Percentiles rank a stretch among this genome's conserved stretches.
Evolutionary conservation across 1,140 invertebrate genomes (phyloP).

Genomic region (Macrobrachium rosenbergii): DNA sequence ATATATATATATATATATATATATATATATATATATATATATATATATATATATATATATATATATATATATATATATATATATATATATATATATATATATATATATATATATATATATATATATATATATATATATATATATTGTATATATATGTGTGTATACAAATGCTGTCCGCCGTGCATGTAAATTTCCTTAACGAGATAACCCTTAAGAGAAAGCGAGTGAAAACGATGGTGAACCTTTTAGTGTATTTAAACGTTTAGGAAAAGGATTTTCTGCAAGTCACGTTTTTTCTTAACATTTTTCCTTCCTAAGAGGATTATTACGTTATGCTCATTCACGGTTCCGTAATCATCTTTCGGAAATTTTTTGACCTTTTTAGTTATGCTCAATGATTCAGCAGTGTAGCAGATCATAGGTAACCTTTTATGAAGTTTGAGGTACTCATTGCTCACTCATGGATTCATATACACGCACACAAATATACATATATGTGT

Average conservation of each 20-base stretch:
- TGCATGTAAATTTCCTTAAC: neutral
- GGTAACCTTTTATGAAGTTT: too few species aligned
- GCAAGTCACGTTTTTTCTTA: too few species aligned
- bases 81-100: neutral
- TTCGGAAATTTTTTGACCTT: too few species aligned
- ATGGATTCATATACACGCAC: neutral
- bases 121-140: neutral
- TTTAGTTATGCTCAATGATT: too few species aligned
- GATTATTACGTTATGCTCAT: too few species aligned
- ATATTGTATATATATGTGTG: neutral
- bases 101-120: neutral
- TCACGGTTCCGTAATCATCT: too few species aligned
- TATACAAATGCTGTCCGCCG: neutral
- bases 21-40: neutral
- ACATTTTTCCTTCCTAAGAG: too few species aligned
- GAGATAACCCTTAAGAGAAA: neutral
- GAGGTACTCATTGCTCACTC: too few species aligned
- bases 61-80: neutral
- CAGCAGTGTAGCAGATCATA: too few species aligned
- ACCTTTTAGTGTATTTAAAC: too few species aligned
- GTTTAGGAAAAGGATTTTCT: too few species aligned
- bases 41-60: neutral
- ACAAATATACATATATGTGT: too few species aligned
- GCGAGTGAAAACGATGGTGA: neutral
- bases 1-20: neutral